Evolutionary conservation across 1,140 invertebrate species (phyloP).

Genomic region (Drosophila obscura): DNA sequence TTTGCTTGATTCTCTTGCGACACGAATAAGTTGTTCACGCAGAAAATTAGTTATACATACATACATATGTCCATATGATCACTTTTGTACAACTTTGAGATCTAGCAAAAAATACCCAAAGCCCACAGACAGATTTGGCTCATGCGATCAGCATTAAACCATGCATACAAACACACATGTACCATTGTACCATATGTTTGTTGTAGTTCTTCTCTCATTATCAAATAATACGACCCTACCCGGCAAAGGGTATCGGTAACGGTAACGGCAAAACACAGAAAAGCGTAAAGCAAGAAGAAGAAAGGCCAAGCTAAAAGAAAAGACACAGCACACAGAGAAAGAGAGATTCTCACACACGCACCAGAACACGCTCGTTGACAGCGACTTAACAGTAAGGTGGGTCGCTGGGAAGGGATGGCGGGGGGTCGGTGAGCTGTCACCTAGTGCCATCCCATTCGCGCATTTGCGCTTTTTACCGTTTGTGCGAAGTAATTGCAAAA

Average conservation of each 20-base stretch:
- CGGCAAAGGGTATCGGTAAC: background rate
- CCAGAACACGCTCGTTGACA: slow-evolving; percentile 41
- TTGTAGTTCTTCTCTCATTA: background rate
- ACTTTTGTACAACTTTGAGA: no score
- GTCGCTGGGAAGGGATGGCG: no score
- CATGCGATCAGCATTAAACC: no score
- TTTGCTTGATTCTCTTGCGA: no score
- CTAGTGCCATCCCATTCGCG: slow-evolving; percentile 47
- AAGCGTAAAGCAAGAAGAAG: slow-evolving; percentile 20
- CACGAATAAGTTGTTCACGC: no score
- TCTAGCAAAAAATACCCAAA: background rate
- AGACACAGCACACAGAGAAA: slow-evolving; percentile 1
- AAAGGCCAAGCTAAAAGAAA: slow-evolving; percentile 32
- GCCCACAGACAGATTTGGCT: no score
- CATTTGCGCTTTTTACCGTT: slow-evolving; percentile 68
- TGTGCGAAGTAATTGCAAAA: slow-evolving; percentile 74
- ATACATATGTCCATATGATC: no score
- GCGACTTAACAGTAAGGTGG: slow-evolving; percentile 61
- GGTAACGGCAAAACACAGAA: background rate
- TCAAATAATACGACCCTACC: no score
- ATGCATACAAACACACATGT: no score
- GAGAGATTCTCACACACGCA: slow-evolving; percentile 38
- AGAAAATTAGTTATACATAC: no score
- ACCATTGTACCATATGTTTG: background rate
- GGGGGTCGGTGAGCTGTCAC: slow-evolving; percentile 13